phyloP scores from a whole-genome alignment of 2,113 vertebrate genomes.

The Glaucomys volans region DNA sequence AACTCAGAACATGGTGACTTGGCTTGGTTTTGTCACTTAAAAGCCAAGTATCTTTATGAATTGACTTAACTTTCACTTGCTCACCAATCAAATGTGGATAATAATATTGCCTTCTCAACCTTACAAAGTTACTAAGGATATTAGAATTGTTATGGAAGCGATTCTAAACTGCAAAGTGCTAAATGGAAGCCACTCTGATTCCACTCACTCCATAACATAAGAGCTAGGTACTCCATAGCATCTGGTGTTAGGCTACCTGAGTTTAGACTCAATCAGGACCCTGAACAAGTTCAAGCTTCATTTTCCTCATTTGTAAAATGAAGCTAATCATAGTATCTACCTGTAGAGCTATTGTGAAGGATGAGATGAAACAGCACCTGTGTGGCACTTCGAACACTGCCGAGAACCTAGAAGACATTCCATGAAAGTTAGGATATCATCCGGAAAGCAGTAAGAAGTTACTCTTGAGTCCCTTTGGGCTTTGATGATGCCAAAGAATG shows the following conservation, averaged over 20 bases:
- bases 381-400: background rate
- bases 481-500: background rate
- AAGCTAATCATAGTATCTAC: background rate
- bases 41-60: background rate
- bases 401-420: background rate
- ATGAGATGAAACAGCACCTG: background rate
- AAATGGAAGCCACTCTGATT: background rate
- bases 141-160: background rate
- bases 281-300: background rate
- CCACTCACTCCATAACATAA: background rate
- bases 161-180: background rate
- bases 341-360: background rate
- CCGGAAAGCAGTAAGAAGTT: background rate
- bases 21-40: background rate
- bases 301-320: background rate
- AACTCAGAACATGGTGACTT: background rate
- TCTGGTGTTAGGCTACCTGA: background rate
- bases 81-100: background rate
- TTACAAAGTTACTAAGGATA: background rate
- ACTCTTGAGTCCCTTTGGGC: background rate
- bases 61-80: slow-evolving; percentile 7
- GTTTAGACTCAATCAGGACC: background rate
- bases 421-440: background rate
- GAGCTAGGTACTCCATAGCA: no score
- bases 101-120: background rate